These are phyloP conservation scores for Alaudala cheleensis DNA, from an alignment of 2,113 vertebrate species.

Conservation along the genomic window DNA sequence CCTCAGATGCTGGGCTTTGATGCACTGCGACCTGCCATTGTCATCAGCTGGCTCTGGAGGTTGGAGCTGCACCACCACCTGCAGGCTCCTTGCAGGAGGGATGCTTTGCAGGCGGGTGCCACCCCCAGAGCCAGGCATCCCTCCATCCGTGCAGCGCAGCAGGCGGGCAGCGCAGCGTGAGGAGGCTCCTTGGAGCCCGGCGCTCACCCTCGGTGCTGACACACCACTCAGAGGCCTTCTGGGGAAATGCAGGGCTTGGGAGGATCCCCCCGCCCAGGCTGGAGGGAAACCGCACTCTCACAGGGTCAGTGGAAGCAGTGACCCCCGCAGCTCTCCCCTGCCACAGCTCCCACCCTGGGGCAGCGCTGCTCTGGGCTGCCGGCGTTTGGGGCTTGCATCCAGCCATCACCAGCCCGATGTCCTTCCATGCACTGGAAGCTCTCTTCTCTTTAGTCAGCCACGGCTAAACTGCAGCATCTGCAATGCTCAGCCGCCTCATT, in stretches of 20 bases:
- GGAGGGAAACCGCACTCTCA: no score
- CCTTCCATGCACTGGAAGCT: neutral
- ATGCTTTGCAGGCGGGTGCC: neutral
- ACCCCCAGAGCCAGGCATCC: neutral
- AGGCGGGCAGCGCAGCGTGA: rapidly evolving
- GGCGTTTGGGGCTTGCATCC: rapidly evolving
- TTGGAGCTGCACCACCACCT: neutral
- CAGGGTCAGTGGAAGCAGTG: neutral
- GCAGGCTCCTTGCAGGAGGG: neutral
- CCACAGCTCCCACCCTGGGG: rapidly evolving
- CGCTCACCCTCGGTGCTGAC: conserved; percentile 34
- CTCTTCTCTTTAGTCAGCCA: neutral
- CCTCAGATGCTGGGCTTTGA: neutral
- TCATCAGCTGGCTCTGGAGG: neutral
- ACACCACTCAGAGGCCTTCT: conserved; percentile 76
- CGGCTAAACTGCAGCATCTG: neutral
- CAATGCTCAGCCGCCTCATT: rapidly evolving
- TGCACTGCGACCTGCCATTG: neutral
- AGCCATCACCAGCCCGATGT: neutral
- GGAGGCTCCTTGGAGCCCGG: neutral
- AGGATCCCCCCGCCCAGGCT: neutral
- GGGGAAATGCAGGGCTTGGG: conserved; percentile 68
- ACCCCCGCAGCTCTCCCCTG: neutral
- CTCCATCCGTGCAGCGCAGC: neutral
- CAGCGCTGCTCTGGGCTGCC: neutral